Percentiles rank a stretch among this genome's conserved stretches.
phyloP scores from a whole-genome alignment of 2,113 vertebrate species.

The Nothoprocta perdicaria region DNA sequence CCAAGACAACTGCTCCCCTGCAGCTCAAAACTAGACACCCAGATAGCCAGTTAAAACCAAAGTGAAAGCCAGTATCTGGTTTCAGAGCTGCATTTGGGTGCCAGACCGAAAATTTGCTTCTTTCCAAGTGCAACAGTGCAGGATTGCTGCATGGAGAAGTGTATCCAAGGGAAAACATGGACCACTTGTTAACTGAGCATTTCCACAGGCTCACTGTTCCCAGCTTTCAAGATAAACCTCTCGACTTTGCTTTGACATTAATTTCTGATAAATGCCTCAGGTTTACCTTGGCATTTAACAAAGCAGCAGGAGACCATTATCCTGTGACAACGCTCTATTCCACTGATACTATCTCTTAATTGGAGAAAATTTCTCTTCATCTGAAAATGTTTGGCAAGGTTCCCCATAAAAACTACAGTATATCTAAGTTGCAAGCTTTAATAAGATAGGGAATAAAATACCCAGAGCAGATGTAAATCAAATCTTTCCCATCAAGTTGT shows the following conservation, averaged over 20 bases:
- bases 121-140: not conserved
- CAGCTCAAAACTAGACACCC: not conserved
- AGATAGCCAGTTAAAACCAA: not conserved
- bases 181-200: conserved; percentile 17
- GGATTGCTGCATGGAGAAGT: not conserved
- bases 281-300: conserved; percentile 77
- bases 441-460: conserved; percentile 78
- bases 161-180: not conserved
- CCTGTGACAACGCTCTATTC: conserved; percentile 72
- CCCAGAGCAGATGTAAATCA: conserved; percentile 78
- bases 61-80: not conserved
- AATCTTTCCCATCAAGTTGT: conserved; percentile 70
- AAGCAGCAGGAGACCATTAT: conserved; percentile 74
- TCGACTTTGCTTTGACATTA: conserved; percentile 77
- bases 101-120: not conserved
- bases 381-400: conserved; percentile 74
- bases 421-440: conserved; percentile 74
- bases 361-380: conserved; percentile 76
- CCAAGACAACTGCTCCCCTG: not conserved
- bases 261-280: conserved; percentile 75
- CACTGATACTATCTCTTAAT: conserved; percentile 75
- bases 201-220: conserved; percentile 22
- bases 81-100: not conserved
- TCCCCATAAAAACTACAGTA: conserved; percentile 59
- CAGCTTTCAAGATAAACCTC: conserved; percentile 65